phyloP scores from a whole-genome alignment of 2,797 vertebrate species.

The Sylvilagus floridanus region DNA sequence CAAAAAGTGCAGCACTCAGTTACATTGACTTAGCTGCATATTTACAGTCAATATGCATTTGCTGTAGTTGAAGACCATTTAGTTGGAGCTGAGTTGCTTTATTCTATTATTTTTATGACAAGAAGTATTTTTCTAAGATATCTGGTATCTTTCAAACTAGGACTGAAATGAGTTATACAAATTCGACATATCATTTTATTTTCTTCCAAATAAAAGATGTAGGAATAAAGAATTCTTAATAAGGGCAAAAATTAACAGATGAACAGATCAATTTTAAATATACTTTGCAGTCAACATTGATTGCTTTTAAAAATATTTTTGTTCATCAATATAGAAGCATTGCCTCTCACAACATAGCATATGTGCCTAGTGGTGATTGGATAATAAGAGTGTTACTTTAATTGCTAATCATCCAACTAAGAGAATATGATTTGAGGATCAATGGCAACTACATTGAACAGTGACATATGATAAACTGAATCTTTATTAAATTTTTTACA shows the following conservation, averaged over 20 bases:
- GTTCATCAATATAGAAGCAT: not conserved
- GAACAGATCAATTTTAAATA: not conserved
- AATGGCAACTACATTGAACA: slow-evolving; percentile 69
- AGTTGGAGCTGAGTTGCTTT: not conserved
- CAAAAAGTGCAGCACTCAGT: not conserved
- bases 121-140: slow-evolving; percentile 23
- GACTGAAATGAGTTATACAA: not conserved
- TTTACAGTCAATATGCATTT: not conserved
- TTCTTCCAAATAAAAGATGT: not conserved
- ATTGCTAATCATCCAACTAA: slow-evolving; percentile 68
- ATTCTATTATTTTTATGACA: not conserved
- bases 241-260: not conserved
- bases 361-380: not conserved
- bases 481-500: slow-evolving; percentile 51
- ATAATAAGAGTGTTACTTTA: slow-evolving; percentile 58
- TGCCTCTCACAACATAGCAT: not conserved
- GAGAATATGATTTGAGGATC: slow-evolving; percentile 66
- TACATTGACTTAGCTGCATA: not conserved
- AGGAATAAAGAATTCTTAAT: not conserved
- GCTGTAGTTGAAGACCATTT: not conserved
- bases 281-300: not conserved
- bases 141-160: not conserved
- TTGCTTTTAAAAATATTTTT: not conserved
- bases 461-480: slow-evolving; percentile 71
- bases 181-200: not conserved